Conservation (phyloP, 2,113 vertebrate species). For the Hoplias malabaricus region DNA sequence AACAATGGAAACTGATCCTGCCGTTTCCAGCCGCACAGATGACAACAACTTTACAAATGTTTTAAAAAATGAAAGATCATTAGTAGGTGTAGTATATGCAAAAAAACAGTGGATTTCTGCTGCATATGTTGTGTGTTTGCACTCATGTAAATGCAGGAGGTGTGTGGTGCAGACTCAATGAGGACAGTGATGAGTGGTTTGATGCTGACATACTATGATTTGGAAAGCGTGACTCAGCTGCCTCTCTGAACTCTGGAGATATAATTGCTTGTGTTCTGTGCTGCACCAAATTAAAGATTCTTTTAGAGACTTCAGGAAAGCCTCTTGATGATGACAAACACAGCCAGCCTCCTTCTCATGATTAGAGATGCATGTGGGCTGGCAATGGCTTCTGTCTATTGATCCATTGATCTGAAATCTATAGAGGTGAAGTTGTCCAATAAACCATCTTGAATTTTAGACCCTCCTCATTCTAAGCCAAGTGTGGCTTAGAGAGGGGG, state of each 20-base stretch:
- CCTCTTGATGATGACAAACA: neutral
- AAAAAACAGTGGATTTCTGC: neutral
- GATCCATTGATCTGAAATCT: constrained; percentile 56
- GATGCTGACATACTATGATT: neutral
- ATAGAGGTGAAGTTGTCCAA: constrained; percentile 51
- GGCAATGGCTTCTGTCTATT: constrained; percentile 52
- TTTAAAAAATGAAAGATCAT: too few relatives aligned
- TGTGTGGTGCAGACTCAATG: neutral
- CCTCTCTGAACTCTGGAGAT: neutral
- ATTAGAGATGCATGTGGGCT: constrained; percentile 47
- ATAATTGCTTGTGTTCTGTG: neutral
- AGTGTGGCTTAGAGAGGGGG: constrained; percentile 40
- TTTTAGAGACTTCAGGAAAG: neutral
- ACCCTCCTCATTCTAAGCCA: constrained; percentile 43
- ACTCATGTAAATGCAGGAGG: neutral
- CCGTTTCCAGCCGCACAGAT: too few relatives aligned
- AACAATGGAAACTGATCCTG: too few relatives aligned
- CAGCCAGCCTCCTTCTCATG: constrained; percentile 29
- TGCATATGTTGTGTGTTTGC: neutral
- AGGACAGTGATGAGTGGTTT: neutral
- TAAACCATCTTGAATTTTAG: constrained; percentile 44
- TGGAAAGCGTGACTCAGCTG: neutral
- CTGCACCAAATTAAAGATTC: neutral
- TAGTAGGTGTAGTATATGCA: too few relatives aligned
- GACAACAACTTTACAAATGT: too few relatives aligned